Base-by-base conservation (phyloP, 2,888 invertebrate genomes). In the Synanthedon tipuliformis region DNA sequence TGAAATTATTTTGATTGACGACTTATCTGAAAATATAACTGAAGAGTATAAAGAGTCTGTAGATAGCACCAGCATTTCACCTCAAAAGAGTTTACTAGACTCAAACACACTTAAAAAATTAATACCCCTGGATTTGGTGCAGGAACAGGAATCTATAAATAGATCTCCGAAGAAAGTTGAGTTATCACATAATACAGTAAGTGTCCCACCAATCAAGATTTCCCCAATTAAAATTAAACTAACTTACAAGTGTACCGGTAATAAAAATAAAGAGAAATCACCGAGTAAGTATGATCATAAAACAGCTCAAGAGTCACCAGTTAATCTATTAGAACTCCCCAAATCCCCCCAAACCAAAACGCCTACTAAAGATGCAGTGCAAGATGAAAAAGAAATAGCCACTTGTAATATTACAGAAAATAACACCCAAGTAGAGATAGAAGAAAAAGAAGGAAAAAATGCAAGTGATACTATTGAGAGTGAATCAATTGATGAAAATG, bases 221-320 rank as follows among this genome's bases (percentile, higher is more conserved):
- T 18, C n/a, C 40, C 50, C 40, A 11, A 45, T 45, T 45, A 45
- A n/a, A 12, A 45, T 45, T 13, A 13, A 45, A 15, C 5, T 45
- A 45, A 45, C 7, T 3, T 8, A 45, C 3, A 13, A n/a, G n/a
- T 45, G 7, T 15, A 45, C 49, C 1, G 11, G 16, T 16, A 49
- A 49, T 18, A 49, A 16, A 16, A 23, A 49, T 49, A 49, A 18
- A 12, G 10, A 49, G 49, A 48, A 23, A 52, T 48, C 48, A 34
- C 40, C 15, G 40, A 49, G 18, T 11, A 52, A 27, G 12, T 18
- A 34, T 52, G 52, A 52, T n/a, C 7, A 45, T 11, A 49, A 49
- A 15, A 49, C 48, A 45, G 18, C 10, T 34, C 12, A 59, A 57
- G 49, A 49, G 4, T 50, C 52, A 41, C 40, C 51, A 57, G 56